A percentile compares a stretch with the other conserved stretches of the same genome.
Evolutionary conservation across 2,797 vertebrate species (phyloP).

Genomic region (Ceryle rudis): DNA sequence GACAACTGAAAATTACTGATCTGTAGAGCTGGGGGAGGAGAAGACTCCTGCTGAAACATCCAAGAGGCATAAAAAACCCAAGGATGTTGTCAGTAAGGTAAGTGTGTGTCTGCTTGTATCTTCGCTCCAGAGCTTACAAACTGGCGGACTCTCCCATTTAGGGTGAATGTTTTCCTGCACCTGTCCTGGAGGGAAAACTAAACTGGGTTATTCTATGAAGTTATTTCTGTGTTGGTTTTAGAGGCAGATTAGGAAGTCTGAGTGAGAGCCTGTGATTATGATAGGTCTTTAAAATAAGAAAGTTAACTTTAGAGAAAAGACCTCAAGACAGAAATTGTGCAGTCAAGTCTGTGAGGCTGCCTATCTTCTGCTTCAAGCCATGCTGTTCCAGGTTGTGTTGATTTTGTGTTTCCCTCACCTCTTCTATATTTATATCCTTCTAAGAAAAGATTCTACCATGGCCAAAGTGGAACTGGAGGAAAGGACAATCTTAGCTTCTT

Average conservation of each 20-base stretch:
- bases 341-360: not conserved
- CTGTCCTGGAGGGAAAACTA: not conserved
- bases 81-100: not conserved
- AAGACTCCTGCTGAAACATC: not conserved
- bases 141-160: not conserved
- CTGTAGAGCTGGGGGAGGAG: not conserved
- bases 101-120: not conserved
- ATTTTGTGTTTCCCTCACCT: not conserved
- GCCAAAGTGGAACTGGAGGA: not conserved
- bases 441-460: not conserved
- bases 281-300: not conserved
- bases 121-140: not conserved
- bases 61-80: not conserved
- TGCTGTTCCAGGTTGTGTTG: not conserved
- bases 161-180: not conserved
- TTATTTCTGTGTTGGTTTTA: not conserved
- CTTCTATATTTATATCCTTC: not conserved
- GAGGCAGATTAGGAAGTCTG: not conserved
- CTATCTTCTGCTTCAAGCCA: not conserved
- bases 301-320: not conserved
- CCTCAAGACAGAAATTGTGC: not conserved
- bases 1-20: not conserved
- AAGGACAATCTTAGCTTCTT: not conserved
- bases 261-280: not conserved
- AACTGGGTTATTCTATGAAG: not conserved